Evolutionary conservation across 2,888 invertebrate genomes (phyloP).

Genomic region (Calameuta idolon): DNA sequence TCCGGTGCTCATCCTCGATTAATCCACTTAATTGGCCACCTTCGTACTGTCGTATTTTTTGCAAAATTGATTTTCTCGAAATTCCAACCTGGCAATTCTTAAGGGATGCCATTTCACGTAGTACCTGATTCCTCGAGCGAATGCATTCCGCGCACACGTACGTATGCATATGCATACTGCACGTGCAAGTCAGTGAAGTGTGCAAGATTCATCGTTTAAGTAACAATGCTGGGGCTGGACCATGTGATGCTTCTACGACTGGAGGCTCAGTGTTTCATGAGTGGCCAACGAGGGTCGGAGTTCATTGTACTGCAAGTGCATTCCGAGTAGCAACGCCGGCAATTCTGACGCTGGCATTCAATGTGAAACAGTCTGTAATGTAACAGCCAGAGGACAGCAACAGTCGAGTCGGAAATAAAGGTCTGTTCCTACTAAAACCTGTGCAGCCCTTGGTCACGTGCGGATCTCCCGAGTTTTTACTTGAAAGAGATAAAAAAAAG

Average conservation of each 20-base stretch:
- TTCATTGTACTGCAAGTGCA: conserved; percentile 64
- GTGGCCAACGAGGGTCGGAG: conserved; percentile 53
- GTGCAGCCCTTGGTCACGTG: not conserved
- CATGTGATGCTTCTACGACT: not conserved
- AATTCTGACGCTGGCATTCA: conserved; percentile 35
- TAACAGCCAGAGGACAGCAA: not conserved
- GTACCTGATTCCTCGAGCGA: not conserved
- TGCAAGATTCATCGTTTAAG: not conserved
- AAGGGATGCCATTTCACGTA: not conserved
- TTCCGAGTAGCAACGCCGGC: conserved; percentile 51
- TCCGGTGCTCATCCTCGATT: not conserved
- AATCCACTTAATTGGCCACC: not conserved
- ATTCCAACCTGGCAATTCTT: not conserved
- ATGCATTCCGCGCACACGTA: not conserved
- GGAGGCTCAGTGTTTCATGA: not conserved
- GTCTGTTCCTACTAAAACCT: not conserved
- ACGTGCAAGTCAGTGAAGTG: not conserved
- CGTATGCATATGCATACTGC: not conserved
- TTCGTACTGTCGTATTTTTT: not conserved
- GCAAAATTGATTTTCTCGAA: not conserved
- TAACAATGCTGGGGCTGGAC: not conserved
- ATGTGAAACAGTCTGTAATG: not conserved
- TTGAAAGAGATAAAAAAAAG: not conserved
- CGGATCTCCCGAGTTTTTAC: not conserved
- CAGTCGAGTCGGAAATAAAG: not conserved